Percentiles rank a stretch among this genome's conserved stretches.
These are phyloP conservation scores for Leptopilina clavipes DNA, from an alignment of 1,140 invertebrate species.

Conservation along the genomic window DNA sequence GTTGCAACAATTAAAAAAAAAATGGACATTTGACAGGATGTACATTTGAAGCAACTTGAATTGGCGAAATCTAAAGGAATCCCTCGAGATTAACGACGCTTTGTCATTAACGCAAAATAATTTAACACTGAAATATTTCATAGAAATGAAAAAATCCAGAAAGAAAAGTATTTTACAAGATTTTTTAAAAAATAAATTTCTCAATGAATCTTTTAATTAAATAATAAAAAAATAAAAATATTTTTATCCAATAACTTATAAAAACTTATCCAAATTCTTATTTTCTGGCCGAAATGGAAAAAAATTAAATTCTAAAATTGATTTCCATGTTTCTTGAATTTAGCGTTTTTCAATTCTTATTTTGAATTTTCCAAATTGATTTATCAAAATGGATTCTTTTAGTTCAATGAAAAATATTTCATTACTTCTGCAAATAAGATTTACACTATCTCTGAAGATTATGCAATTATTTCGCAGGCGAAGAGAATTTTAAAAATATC, in stretches of 20 bases:
- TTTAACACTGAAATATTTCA: conserved; percentile 8
- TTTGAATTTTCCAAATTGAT: no score
- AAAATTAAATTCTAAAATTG: no score
- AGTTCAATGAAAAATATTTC: background rate
- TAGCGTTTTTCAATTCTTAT: no score
- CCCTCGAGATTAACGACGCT: background rate
- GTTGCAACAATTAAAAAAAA: conserved; percentile 10
- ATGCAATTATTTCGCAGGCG: conserved; percentile 3
- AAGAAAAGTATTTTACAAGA: background rate
- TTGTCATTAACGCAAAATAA: conserved; percentile 27
- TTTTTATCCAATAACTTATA: no score
- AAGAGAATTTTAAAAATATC: conserved; percentile 86
- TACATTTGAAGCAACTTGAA: conserved; percentile 25
- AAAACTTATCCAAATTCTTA: no score
- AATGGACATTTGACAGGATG: conserved; percentile 23
- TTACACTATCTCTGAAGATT: conserved; percentile 1
- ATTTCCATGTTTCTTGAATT: no score
- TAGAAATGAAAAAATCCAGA: background rate
- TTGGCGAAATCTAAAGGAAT: background rate
- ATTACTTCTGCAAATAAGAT: background rate
- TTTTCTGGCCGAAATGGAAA: no score
- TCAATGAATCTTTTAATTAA: background rate
- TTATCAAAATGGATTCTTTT: background rate
- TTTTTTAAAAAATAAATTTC: background rate
- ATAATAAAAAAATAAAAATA: no score